Evolutionary conservation across 2,888 invertebrate genomes (phyloP).

Genomic region (Rhingia rostrata): DNA sequence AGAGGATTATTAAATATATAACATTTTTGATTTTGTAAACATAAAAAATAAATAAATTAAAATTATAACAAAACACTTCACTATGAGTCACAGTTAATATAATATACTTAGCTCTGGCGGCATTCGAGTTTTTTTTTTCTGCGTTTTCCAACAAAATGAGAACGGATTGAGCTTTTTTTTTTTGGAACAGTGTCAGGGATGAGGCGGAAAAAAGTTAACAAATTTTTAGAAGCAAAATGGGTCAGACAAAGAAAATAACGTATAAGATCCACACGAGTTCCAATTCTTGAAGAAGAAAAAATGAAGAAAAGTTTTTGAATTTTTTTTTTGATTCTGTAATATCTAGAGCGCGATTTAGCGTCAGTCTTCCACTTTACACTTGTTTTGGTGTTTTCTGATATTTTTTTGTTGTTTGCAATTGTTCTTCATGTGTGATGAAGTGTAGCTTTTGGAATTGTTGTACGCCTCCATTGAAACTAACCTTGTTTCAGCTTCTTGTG

Average conservation of each 20-base stretch:
- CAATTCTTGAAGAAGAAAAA: conserved; percentile 8
- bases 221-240: conserved; percentile 1
- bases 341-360: conserved; percentile 70
- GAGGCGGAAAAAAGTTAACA: conserved; percentile 2
- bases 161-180: conserved; percentile 1
- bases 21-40: conserved; percentile 62
- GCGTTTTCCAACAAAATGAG: conserved; percentile 46
- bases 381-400: conserved; percentile 69
- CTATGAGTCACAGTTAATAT: conserved; percentile 73
- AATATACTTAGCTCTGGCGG: conserved; percentile 71
- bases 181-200: conserved; percentile 30
- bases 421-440: conserved; percentile 26
- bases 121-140: conserved; percentile 24
- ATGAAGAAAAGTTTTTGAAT: conserved; percentile 3
- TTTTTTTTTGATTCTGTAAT: conserved; percentile 59
- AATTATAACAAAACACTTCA: conserved; percentile 71
- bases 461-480: conserved; percentile 1
- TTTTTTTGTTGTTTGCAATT: conserved; percentile 20
- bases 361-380: conserved; percentile 73
- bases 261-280: conserved; percentile 51
- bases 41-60: conserved; percentile 74
- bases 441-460: conserved; percentile 27
- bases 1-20: conserved; percentile 52
- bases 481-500: background rate
- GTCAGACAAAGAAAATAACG: background rate